Conservation (phyloP, 2,797 vertebrate genomes). For the Phrynocephalus forsythii region DNA sequence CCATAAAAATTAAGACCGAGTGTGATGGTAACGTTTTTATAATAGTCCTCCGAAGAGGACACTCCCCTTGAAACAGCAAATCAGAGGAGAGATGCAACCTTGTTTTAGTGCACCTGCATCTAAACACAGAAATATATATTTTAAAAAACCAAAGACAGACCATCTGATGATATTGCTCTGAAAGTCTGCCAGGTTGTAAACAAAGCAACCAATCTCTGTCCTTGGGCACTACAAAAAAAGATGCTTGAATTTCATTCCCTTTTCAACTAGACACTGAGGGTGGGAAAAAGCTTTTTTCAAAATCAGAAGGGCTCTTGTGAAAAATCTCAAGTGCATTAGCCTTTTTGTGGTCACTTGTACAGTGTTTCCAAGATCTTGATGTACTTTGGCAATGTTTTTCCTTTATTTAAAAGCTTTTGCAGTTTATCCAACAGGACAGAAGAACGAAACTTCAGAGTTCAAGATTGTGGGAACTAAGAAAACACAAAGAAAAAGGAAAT, state of each 20-base stretch:
- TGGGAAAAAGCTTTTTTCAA: conserved; percentile 47
- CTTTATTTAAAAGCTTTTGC: conserved; percentile 15
- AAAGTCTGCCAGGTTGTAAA: neutral
- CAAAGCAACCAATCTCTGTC: neutral
- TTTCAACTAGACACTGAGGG: conserved; percentile 33
- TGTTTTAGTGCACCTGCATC: no score
- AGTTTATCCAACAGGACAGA: neutral
- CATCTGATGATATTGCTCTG: no score
- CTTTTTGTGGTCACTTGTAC: conserved; percentile 44
- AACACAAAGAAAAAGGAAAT: conserved; percentile 58
- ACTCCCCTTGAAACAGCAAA: neutral
- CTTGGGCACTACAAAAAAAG: neutral
- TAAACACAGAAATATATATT: no score
- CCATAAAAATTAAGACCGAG: neutral
- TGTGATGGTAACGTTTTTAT: neutral
- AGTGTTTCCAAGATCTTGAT: conserved; percentile 9
- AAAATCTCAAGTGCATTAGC: conserved; percentile 54
- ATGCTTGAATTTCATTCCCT: neutral
- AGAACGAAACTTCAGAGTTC: conserved; percentile 47
- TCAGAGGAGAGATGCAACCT: no score
- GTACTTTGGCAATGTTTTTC: conserved; percentile 38
- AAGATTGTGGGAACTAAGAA: conserved; percentile 40
- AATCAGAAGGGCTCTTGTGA: conserved; percentile 36
- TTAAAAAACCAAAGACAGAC: neutral
- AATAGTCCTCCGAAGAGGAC: neutral